phyloP scores from a whole-genome alignment of 2,113 vertebrate genomes.

The Gasterosteus aculeatus region DNA sequence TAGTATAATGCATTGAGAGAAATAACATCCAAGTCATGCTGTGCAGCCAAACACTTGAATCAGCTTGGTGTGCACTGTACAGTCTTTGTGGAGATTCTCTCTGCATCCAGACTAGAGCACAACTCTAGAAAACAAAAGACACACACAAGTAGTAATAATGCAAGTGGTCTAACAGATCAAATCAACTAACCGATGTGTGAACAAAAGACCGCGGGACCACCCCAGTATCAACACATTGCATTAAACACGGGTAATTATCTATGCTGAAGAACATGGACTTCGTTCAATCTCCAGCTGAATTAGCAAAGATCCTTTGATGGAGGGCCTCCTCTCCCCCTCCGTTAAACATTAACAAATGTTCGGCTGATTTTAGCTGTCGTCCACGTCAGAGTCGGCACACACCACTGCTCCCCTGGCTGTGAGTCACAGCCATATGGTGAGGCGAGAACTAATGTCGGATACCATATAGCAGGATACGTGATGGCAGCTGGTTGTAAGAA shows the following conservation, averaged over 20 bases:
- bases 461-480: slow-evolving; percentile 11
- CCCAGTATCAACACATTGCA: background rate
- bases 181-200: too few species aligned
- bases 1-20: background rate
- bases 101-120: background rate
- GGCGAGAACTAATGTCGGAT: slow-evolving; percentile 39
- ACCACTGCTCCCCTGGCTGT: slow-evolving; percentile 35
- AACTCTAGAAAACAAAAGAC: too few species aligned
- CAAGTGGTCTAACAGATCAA: too few species aligned
- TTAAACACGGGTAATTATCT: background rate
- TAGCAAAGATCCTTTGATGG: too few species aligned
- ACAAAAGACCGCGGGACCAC: background rate
- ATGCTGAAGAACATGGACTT: too few species aligned
- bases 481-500: slow-evolving; percentile 26
- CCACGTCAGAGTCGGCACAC: slow-evolving; percentile 49
- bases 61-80: background rate
- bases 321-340: background rate
- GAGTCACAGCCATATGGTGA: slow-evolving; percentile 51
- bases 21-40: background rate
- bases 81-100: background rate
- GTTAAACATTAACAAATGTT: slow-evolving; percentile 43
- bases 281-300: too few species aligned
- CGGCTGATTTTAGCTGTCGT: slow-evolving; percentile 40
- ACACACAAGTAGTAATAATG: too few species aligned
- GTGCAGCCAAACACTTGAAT: background rate